Conservation (phyloP, 2,797 vertebrate species). For the Monodelphis domestica region DNA sequence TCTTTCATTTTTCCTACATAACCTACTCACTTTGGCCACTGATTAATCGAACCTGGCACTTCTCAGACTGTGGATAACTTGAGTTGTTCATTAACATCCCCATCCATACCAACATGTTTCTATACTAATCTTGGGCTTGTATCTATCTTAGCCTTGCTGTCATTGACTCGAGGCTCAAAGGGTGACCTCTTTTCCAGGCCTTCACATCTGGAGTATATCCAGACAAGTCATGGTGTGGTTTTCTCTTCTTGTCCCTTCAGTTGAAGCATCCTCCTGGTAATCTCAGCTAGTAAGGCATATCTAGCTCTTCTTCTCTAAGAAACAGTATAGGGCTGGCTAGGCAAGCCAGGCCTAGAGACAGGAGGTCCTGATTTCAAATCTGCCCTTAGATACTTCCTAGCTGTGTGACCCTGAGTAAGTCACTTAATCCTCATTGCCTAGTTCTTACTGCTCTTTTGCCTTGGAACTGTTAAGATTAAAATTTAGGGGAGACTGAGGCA, state of each 20-base stretch:
- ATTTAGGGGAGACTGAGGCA: no score
- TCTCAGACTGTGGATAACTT: background rate
- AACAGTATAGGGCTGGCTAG: no score
- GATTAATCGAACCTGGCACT: background rate
- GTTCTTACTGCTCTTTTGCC: no score
- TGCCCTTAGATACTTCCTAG: no score
- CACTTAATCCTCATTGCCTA: no score
- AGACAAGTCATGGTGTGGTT: background rate
- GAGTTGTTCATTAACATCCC: background rate
- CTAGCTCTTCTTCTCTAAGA: background rate
- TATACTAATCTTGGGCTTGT: no score
- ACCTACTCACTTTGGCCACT: background rate
- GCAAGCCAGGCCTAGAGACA: no score
- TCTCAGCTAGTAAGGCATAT: background rate
- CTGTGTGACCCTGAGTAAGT: no score
- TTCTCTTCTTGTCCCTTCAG: background rate
- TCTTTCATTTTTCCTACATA: background rate
- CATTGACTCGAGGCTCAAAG: no score
- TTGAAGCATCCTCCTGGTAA: background rate
- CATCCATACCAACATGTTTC: background rate
- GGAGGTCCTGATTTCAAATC: no score
- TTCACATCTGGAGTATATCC: background rate
- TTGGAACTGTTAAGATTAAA: no score
- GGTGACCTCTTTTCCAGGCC: background rate
- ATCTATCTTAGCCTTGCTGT: no score